Conservation (phyloP, 1,140 invertebrate genomes). For the Ips nitidus region DNA sequence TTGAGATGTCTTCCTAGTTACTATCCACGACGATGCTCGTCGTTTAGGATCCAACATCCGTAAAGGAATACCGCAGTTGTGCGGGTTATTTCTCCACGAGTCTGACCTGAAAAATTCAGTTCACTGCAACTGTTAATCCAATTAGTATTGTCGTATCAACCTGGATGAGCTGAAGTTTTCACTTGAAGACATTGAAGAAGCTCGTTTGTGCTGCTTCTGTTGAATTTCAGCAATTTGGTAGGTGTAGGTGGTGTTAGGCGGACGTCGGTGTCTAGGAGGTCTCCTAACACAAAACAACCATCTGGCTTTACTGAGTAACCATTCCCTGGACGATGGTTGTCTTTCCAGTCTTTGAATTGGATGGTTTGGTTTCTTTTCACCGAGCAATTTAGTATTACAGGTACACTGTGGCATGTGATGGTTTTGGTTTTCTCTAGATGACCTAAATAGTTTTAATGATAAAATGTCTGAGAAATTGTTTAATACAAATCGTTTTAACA, state of each 20-base stretch:
- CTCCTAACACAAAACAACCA: conserved; percentile 52
- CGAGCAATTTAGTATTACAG: conserved; percentile 66
- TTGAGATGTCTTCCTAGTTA: conserved; percentile 85
- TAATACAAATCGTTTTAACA: not conserved
- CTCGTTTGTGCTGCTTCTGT: conserved; percentile 71
- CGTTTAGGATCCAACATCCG: conserved; percentile 73
- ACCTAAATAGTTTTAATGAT: conserved; percentile 42
- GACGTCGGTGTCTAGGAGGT: conserved; percentile 45
- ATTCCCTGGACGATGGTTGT: conserved; percentile 49
- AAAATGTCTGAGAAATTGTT: not conserved
- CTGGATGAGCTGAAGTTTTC: conserved; percentile 85
- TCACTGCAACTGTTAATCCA: not conserved
- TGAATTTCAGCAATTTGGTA: conserved; percentile 80
- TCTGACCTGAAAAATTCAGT: conserved; percentile 63
- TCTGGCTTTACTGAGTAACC: conserved; percentile 56
- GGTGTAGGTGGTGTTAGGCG: conserved; percentile 69
- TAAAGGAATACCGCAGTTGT: conserved; percentile 74
- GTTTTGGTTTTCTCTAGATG: conserved; percentile 68
- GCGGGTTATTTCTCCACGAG: conserved; percentile 73
- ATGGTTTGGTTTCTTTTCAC: conserved; percentile 43
- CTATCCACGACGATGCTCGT: conserved; percentile 80
- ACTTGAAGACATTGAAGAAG: conserved; percentile 82
- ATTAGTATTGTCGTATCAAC: conserved; percentile 41
- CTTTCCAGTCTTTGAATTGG: conserved; percentile 44
- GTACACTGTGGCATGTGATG: conserved; percentile 65